Evolutionary conservation across 2,888 invertebrate species (phyloP).

Genomic region (Artemia sinica): DNA sequence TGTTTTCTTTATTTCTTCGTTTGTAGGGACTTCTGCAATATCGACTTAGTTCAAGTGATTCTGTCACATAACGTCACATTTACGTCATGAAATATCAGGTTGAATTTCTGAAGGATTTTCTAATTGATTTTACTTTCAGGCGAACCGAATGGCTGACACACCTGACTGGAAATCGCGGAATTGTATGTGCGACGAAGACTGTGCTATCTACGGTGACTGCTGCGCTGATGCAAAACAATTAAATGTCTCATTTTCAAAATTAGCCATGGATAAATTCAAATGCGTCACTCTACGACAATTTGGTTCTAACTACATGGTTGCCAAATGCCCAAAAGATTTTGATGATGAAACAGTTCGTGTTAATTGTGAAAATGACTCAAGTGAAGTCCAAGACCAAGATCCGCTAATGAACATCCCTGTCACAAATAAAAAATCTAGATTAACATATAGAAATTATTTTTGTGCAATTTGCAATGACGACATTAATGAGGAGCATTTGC

Average conservation of each 20-base stretch:
- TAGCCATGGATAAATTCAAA: constrained; percentile 28
- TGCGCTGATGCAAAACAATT: constrained; percentile 32
- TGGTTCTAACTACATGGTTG: constrained; percentile 34
- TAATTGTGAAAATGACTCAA: constrained; percentile 26
- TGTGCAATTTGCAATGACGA: constrained; percentile 35
- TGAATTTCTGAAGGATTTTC: not conserved
- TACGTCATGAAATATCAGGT: not conserved
- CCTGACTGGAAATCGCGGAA: constrained; percentile 32
- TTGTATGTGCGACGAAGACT: constrained; percentile 35
- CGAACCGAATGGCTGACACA: constrained; percentile 26
- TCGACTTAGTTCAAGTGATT: no score
- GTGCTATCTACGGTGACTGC: constrained; percentile 35
- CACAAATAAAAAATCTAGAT: constrained; percentile 29
- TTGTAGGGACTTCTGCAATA: no score
- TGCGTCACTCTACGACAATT: constrained; percentile 32
- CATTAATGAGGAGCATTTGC: constrained; percentile 24
- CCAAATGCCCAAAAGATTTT: constrained; percentile 33
- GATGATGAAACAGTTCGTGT: constrained; percentile 27
- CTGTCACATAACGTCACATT: no score
- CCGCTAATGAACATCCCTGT: constrained; percentile 31
- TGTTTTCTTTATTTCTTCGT: no score
- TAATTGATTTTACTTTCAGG: constrained; percentile 17
- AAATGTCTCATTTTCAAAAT: constrained; percentile 29
- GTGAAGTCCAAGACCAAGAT: constrained; percentile 28
- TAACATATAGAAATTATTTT: constrained; percentile 30